Conservation (phyloP, 2,797 vertebrate genomes). For the Spinus pinus region DNA sequence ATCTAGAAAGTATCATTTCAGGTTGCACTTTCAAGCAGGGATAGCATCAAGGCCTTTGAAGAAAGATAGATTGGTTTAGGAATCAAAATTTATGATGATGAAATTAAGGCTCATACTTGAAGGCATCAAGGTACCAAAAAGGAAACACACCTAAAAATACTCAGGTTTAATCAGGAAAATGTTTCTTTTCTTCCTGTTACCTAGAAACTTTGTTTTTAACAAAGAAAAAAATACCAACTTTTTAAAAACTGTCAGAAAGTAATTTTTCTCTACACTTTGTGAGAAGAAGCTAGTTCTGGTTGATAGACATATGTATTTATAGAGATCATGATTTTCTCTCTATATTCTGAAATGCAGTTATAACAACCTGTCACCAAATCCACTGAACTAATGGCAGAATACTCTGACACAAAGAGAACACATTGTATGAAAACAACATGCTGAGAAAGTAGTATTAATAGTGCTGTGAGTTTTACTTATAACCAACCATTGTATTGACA, state of each 20-base stretch:
- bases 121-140: background rate
- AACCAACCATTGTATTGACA: background rate
- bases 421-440: background rate
- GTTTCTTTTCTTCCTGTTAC: background rate
- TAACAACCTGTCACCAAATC: background rate
- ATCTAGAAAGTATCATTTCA: background rate
- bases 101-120: background rate
- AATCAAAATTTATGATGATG: background rate
- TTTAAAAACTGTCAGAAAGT: background rate
- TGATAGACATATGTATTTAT: background rate
- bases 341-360: background rate
- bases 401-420: background rate
- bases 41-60: background rate
- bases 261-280: background rate
- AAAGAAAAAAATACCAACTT: background rate
- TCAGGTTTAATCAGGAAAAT: background rate
- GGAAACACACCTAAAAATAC: background rate
- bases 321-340: background rate
- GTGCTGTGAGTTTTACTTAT: background rate
- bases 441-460: constrained; percentile 1
- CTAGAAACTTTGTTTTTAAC: background rate
- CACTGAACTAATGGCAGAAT: background rate
- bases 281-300: background rate
- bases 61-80: background rate
- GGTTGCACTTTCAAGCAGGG: background rate